Base-by-base conservation (phyloP, 1,140 invertebrate genomes). In the Teleogryllus occipitalis region DNA sequence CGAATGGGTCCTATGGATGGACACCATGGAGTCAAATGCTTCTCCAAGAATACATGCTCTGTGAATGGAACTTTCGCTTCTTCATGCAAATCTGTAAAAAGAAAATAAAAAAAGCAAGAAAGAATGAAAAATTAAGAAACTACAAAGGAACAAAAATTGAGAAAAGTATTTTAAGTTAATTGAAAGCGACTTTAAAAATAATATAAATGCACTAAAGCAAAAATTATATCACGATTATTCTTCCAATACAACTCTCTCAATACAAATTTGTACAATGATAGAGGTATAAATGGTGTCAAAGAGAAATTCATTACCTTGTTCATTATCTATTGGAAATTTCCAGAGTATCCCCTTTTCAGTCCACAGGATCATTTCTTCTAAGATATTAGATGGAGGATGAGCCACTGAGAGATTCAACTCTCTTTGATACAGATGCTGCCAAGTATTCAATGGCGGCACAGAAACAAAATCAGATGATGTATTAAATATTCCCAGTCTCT, bases 271-370 rank as follows among this genome's bases (percentile, higher is more conserved):
- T 65, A 65, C 10, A 14, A 65, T 65, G 10, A 65, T 2, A 18
- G 18, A 65, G 0, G 7, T n/a, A 7, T 47, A 18, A 79, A 47
- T 77, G 79, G 82, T 87, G 27, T 39, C 27, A 65, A 65, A 65
- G 54, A 7, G 18, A 65, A 65, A 65, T 65, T 14, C 54, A 14
- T 65, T 65, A 96, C 96, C 97, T 90, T 96, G 93, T 88, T 99
- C 97, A 89, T 99, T 99, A 86, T 99, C 89, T 80, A 99, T 97
- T 14, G 98, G 98, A 86, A 98, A 99, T 78, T 94, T 92, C 98
- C 98, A 99, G 10, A 99, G 83, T 88, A 97, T 98, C 75, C 96
- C 96, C 86, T 97, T 91, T 77, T 98, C 91, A 0, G 98, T 99
- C 96, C 96, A 98, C 76, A 92, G 83, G 79, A 97, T 95, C 91